These are phyloP conservation scores for Lepidocyrtinus sp. DNA, from an alignment of 2,888 invertebrate species.

Conservation along the genomic window DNA sequence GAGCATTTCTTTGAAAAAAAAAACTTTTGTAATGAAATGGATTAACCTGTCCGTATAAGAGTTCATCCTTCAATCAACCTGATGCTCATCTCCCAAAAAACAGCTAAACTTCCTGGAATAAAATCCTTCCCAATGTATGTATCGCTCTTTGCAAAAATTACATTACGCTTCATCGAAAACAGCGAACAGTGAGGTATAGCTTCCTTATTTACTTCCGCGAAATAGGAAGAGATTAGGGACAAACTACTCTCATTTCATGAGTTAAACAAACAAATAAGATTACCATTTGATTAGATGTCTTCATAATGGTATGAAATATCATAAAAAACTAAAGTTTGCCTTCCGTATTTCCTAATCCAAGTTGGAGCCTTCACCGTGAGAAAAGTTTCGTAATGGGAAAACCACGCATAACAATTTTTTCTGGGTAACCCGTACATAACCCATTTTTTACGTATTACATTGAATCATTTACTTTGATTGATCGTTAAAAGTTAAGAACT, in stretches of 20 bases:
- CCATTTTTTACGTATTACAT: neutral
- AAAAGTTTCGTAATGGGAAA: too few species aligned
- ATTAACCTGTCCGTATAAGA: conserved; percentile 40
- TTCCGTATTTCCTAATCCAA: too few species aligned
- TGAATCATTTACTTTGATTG: neutral
- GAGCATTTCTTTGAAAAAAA: neutral
- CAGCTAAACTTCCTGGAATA: neutral
- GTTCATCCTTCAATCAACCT: conserved; percentile 49
- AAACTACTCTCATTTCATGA: neutral
- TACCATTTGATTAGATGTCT: neutral
- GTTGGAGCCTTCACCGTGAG: too few species aligned
- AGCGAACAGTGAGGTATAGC: neutral
- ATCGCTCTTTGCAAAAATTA: neutral
- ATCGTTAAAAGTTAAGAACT: neutral
- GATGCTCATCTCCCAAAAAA: conserved; percentile 1
- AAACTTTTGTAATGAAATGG: conserved; percentile 45
- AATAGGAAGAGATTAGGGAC: conserved; percentile 9
- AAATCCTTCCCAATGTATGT: too few species aligned
- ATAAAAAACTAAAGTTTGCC: too few species aligned
- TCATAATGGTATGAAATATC: neutral
- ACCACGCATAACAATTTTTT: too few species aligned
- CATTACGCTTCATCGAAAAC: neutral
- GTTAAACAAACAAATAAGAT: neutral
- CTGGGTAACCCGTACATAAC: too few species aligned
- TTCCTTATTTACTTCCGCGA: conserved; percentile 3